These are phyloP conservation scores for Lasioglossum pauxillum DNA, from an alignment of 2,888 invertebrate genomes.

Conservation along the genomic window DNA sequence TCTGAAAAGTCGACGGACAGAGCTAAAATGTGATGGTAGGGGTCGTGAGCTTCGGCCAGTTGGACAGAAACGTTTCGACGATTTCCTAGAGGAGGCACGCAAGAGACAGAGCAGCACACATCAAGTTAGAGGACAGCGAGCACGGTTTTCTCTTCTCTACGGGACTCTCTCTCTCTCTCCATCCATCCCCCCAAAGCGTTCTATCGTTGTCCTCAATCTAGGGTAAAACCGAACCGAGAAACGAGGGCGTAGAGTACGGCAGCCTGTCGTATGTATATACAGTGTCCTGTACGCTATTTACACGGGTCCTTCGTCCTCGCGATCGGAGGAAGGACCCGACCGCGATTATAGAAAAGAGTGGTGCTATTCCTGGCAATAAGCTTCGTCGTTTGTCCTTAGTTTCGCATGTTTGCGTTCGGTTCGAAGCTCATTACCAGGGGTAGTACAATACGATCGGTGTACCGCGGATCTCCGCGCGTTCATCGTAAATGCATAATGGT, in stretches of 20 bases:
- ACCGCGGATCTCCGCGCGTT: not conserved
- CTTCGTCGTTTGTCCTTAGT: not conserved
- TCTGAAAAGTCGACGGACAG: not conserved
- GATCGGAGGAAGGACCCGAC: not conserved
- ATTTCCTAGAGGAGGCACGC: conserved; percentile 35
- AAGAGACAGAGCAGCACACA: conserved; percentile 28
- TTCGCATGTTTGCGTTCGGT: not conserved
- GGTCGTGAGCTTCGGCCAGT: not conserved
- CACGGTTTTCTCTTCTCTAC: conserved; percentile 30
- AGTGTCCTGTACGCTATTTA: not conserved
- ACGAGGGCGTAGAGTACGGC: conserved; percentile 23
- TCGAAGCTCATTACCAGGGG: not conserved
- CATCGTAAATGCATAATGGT: not conserved
- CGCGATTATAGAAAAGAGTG: not conserved
- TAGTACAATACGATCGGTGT: not conserved
- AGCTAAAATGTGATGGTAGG: not conserved
- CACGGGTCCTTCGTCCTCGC: not conserved
- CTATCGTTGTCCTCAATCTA: not conserved
- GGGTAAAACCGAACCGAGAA: conserved; percentile 32
- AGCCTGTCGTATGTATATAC: conserved; percentile 52
- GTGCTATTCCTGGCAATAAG: not conserved
- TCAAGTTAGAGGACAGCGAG: conserved; percentile 34
- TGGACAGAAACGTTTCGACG: not conserved
- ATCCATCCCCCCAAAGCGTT: not conserved
- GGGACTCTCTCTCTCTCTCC: conserved; percentile 30